Evolutionary conservation across 2,888 invertebrate genomes (phyloP).

Genomic region (Trissoscelio sp.): DNA sequence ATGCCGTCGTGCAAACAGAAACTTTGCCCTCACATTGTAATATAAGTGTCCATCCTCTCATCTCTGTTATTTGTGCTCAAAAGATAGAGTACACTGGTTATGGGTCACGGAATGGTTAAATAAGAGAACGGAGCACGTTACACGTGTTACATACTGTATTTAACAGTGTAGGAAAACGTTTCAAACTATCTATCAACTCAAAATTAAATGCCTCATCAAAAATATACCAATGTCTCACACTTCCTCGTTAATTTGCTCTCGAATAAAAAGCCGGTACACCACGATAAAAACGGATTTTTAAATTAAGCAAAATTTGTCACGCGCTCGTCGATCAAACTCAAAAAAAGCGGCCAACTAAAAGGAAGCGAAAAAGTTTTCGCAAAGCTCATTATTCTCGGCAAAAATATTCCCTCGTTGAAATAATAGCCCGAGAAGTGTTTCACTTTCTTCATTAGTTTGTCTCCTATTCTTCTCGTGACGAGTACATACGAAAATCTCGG

Average conservation of each 20-base stretch:
- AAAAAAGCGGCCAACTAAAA: not conserved
- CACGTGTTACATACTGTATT: not conserved
- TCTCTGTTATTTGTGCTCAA: not conserved
- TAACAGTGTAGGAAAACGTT: constrained; percentile 10
- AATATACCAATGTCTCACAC: not conserved
- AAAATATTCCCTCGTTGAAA: constrained; percentile 24
- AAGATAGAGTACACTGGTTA: not conserved
- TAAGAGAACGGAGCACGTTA: constrained; percentile 7
- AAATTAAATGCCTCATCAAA: constrained; percentile 9
- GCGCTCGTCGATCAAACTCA: constrained; percentile 16
- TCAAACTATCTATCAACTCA: not conserved
- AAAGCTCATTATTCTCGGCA: constrained; percentile 15
- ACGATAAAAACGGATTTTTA: constrained; percentile 2
- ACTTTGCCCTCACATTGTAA: not conserved
- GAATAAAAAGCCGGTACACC: not conserved
- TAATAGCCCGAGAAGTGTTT: constrained; percentile 36
- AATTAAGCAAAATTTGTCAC: constrained; percentile 6
- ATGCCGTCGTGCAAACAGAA: not conserved
- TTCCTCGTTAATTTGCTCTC: not conserved
- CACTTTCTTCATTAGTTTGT: constrained; percentile 54
- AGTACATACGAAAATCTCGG: constrained; percentile 47
- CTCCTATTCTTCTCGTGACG: constrained; percentile 38
- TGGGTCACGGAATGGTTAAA: constrained; percentile 6
- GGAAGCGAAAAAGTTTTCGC: constrained; percentile 10
- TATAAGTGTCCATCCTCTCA: not conserved